These are phyloP conservation scores for Danaus chrysippus DNA, from an alignment of 2,888 invertebrate species.

Conservation along the genomic window DNA sequence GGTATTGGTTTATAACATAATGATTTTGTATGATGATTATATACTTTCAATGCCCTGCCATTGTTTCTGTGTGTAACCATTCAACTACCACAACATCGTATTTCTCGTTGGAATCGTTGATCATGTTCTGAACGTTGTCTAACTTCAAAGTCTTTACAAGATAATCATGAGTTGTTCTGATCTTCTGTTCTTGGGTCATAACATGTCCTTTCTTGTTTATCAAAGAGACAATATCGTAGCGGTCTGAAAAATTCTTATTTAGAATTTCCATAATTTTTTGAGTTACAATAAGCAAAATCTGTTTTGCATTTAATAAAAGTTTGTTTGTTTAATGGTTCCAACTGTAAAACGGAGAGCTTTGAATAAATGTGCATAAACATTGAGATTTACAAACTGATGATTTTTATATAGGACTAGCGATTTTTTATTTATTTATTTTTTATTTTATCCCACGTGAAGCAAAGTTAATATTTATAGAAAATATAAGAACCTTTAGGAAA, in stretches of 20 bases:
- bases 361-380: no score
- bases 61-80: conserved; percentile 34
- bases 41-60: conserved; percentile 25
- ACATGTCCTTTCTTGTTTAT: no score
- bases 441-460: conserved; percentile 16
- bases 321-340: no score
- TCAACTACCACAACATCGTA: conserved; percentile 35
- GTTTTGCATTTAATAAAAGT: no score
- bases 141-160: conserved; percentile 33
- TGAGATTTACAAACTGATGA: no score
- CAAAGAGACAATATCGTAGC: no score
- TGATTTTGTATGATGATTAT: conserved; percentile 3
- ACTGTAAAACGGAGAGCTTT: no score
- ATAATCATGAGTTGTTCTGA: conserved; percentile 19
- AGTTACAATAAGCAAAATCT: no score
- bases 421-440: conserved; percentile 31
- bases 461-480: background rate
- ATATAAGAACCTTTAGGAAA: conserved; percentile 18
- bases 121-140: conserved; percentile 30
- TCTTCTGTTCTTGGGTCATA: conserved; percentile 25
- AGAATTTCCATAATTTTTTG: no score
- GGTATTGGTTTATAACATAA: no score
- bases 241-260: no score
- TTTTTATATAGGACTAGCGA: no score
- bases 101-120: conserved; percentile 26